phyloP scores from a whole-genome alignment of 1,140 invertebrate genomes.

The Paraescarpia echinospica region DNA sequence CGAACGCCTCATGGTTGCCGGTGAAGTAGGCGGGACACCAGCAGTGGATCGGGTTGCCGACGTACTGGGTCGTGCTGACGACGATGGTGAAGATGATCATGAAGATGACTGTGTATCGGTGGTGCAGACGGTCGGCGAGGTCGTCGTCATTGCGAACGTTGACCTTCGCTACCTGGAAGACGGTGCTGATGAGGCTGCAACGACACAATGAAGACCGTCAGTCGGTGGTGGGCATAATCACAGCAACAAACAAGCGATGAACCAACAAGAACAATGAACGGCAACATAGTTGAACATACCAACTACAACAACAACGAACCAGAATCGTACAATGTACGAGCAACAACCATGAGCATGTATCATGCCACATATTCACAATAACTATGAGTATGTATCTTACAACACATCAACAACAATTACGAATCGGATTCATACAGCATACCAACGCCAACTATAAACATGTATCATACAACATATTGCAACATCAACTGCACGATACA shows the following conservation, averaged over 20 bases:
- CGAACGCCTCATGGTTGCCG: slow-evolving; percentile 53
- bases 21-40: slow-evolving; percentile 58
- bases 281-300: not conserved
- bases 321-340: too few species aligned
- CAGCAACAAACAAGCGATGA: not conserved
- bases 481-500: too few species aligned
- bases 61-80: slow-evolving; percentile 94
- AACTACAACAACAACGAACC: not conserved
- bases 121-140: slow-evolving; percentile 55
- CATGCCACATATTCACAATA: too few species aligned
- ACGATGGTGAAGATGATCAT: slow-evolving; percentile 56
- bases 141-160: slow-evolving; percentile 56
- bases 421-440: too few species aligned
- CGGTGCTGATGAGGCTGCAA: slow-evolving; percentile 52
- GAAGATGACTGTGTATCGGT: slow-evolving; percentile 56
- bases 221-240: not conserved
- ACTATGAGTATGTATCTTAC: too few species aligned
- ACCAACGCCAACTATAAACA: too few species aligned
- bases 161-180: slow-evolving; percentile 54
- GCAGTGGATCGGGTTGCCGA: slow-evolving; percentile 67
- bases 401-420: too few species aligned
- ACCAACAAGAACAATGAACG: not conserved
- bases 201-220: not conserved
- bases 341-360: too few species aligned
- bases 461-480: too few species aligned